Conservation (phyloP, 2,113 vertebrate genomes). For the Nothocercus nigrocapillus region DNA sequence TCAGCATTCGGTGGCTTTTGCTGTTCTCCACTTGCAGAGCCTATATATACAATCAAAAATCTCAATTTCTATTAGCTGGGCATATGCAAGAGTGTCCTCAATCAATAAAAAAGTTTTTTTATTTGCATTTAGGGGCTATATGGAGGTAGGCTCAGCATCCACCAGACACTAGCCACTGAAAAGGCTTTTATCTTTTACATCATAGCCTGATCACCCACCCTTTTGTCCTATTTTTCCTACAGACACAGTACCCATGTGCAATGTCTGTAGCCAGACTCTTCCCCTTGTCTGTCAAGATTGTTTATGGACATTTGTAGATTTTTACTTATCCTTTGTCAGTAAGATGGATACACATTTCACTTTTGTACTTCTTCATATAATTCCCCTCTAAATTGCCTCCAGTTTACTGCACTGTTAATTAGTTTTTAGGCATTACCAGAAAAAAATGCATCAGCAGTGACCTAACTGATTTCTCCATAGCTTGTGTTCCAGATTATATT, state of each 20-base stretch:
- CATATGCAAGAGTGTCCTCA: not conserved
- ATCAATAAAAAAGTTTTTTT: not conserved
- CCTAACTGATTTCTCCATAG: not conserved
- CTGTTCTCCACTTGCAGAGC: not conserved
- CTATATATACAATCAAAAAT: not conserved
- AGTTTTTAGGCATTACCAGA: slow-evolving; percentile 10
- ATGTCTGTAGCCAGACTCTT: not conserved
- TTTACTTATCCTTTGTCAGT: not conserved
- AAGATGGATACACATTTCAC: not conserved
- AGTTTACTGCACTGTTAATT: slow-evolving; percentile 26
- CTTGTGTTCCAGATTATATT: slow-evolving; percentile 12
- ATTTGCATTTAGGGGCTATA: not conserved
- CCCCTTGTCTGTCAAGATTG: not conserved
- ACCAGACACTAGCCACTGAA: not conserved
- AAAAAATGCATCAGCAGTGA: not conserved
- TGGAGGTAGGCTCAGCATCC: not conserved
- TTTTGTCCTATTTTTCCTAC: not conserved
- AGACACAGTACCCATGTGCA: not conserved
- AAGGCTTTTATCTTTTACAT: not conserved
- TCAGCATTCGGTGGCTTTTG: not conserved
- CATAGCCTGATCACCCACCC: not conserved
- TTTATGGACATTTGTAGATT: not conserved
- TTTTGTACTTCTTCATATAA: not conserved
- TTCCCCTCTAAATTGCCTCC: not conserved
- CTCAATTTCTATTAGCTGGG: not conserved